Conservation (phyloP, 92 coral and sea anemone genomes). For the Parazoanthus swiftii region DNA sequence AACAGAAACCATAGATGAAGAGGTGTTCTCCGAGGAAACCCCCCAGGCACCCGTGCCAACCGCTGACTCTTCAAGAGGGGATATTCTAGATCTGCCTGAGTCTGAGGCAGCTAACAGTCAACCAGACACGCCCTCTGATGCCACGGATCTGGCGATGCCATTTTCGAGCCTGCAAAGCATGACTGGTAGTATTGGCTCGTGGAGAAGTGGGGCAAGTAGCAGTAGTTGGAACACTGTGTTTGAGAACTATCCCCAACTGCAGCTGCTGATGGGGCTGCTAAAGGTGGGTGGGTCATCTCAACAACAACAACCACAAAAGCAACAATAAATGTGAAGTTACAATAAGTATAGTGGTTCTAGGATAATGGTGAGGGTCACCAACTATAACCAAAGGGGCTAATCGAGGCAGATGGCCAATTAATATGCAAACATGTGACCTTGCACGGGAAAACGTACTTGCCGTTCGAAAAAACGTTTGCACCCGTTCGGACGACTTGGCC, state of each 20-base stretch:
- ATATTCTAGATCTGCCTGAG: slow-evolving; percentile 35
- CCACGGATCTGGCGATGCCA: slow-evolving; percentile 60
- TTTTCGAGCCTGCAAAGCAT: slow-evolving; percentile 71
- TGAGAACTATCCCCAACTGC: slow-evolving; percentile 79
- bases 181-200: slow-evolving; percentile 72
- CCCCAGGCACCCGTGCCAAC: slow-evolving; percentile 39
- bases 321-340: no score
- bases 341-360: no score
- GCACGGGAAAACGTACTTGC: no score
- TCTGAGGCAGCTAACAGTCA: slow-evolving; percentile 63
- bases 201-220: slow-evolving; percentile 85
- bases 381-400: no score
- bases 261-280: slow-evolving; percentile 71
- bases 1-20: slow-evolving; percentile 84
- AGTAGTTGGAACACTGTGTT: slow-evolving; percentile 78
- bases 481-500: no score
- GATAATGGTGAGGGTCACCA: no score
- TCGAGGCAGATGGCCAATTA: no score
- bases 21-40: slow-evolving; percentile 67
- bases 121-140: slow-evolving; percentile 72
- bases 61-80: slow-evolving; percentile 36
- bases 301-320: no score
- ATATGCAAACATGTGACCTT: no score
- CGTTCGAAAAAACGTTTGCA: no score
- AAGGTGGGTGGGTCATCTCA: slow-evolving; percentile 53